Conservation (phyloP, 1,140 invertebrate species). For the Spodoptera litura region DNA sequence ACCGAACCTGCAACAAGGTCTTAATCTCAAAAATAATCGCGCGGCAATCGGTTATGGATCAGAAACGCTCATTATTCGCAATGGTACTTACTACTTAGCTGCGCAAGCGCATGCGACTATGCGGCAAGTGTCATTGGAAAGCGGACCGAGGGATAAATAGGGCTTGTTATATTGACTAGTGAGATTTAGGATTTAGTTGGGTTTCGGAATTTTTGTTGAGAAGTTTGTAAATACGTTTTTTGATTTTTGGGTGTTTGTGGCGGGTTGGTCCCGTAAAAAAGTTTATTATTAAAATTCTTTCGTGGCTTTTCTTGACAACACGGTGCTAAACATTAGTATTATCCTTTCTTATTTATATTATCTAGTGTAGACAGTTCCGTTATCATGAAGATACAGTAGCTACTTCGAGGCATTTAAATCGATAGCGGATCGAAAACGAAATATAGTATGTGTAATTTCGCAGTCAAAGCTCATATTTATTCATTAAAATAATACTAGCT, state of each 20-base stretch:
- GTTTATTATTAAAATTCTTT: no score
- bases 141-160: slow-evolving; percentile 46
- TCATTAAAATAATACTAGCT: background rate
- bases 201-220: background rate
- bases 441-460: no score
- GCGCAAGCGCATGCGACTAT: slow-evolving; percentile 11
- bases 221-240: background rate
- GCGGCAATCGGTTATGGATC: slow-evolving; percentile 41
- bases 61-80: slow-evolving; percentile 47
- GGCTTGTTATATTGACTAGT: slow-evolving; percentile 33
- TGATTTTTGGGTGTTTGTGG: background rate
- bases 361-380: no score
- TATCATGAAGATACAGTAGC: no score
- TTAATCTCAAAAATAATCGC: slow-evolving; percentile 46
- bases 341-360: no score
- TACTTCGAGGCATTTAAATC: no score
- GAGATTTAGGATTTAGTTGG: slow-evolving; percentile 6
- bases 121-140: slow-evolving; percentile 50
- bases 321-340: no score
- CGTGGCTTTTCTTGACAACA: no score
- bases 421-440: no score
- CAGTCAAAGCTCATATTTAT: no score
- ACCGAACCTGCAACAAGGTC: slow-evolving; percentile 14
- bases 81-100: slow-evolving; percentile 42
- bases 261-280: no score